Evolutionary conservation across 2,797 vertebrate species (phyloP).

Genomic region (Zenarchopterus dispar): DNA sequence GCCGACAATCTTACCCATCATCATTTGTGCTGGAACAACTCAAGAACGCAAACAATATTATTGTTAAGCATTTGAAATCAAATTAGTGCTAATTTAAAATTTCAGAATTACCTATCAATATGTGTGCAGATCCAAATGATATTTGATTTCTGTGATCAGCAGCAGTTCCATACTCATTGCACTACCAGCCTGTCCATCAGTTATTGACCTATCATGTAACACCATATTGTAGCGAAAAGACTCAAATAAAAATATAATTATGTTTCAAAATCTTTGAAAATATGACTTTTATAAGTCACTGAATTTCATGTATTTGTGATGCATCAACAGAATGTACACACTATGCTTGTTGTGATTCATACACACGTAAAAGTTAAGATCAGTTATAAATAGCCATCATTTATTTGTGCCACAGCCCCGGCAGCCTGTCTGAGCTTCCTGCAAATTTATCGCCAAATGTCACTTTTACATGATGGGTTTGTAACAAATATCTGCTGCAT

Average conservation of each 20-base stretch:
- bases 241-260: not conserved
- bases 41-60: not conserved
- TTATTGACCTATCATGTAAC: not conserved
- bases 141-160: not conserved
- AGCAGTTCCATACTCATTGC: not conserved
- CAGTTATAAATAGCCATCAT: conserved; percentile 93
- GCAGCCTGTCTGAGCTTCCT: conserved; percentile 88
- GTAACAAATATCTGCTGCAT: conserved; percentile 99
- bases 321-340: not conserved
- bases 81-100: conserved; percentile 2
- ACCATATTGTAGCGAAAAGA: not conserved
- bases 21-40: conserved; percentile 22
- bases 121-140: not conserved
- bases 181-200: not conserved
- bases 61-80: conserved; percentile 4
- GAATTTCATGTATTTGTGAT: not conserved
- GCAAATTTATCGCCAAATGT: conserved; percentile 96
- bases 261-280: not conserved
- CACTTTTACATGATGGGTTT: conserved; percentile 99
- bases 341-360: conserved; percentile 65
- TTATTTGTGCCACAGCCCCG: conserved; percentile 85
- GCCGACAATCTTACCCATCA: conserved; percentile 10
- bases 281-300: not conserved
- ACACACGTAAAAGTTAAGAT: conserved; percentile 84
- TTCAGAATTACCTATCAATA: conserved; percentile 10